phyloP scores from a whole-genome alignment of 1,140 invertebrate species.

The Ceratina japonica region DNA sequence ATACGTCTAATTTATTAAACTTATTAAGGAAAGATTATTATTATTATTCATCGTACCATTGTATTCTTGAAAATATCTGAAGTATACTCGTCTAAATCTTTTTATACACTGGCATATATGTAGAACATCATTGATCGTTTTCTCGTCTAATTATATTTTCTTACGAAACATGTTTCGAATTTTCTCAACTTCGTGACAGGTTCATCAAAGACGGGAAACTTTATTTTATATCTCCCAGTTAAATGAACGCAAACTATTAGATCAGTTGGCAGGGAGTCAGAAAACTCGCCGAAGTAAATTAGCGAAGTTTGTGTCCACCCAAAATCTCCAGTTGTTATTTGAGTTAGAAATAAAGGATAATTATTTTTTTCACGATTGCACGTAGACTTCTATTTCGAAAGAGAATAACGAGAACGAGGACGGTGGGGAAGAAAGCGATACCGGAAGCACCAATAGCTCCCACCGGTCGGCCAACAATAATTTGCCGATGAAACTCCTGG shows the following conservation, averaged over 20 bases:
- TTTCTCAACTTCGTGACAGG: neutral
- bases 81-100: too few relatives aligned
- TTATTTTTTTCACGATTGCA: neutral
- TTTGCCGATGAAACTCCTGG: slow-evolving; percentile 66
- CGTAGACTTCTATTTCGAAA: slow-evolving; percentile 63
- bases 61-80: too few relatives aligned
- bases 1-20: too few relatives aligned
- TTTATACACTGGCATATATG: too few relatives aligned
- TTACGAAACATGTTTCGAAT: neutral
- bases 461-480: slow-evolving; percentile 73
- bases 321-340: neutral
- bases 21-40: too few relatives aligned
- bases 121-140: too few relatives aligned
- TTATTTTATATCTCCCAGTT: too few relatives aligned
- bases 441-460: slow-evolving; percentile 72
- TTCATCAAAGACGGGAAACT: neutral
- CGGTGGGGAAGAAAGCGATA: slow-evolving; percentile 72
- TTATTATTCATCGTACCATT: too few relatives aligned
- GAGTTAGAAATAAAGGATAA: neutral
- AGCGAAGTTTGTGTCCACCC: neutral
- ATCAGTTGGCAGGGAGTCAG: neutral
- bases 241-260: neutral
- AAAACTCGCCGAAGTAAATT: neutral
- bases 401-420: slow-evolving; percentile 72
- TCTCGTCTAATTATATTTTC: too few relatives aligned